phyloP scores from a whole-genome alignment of 2,797 vertebrate genomes.

The Coreius guichenoti region DNA sequence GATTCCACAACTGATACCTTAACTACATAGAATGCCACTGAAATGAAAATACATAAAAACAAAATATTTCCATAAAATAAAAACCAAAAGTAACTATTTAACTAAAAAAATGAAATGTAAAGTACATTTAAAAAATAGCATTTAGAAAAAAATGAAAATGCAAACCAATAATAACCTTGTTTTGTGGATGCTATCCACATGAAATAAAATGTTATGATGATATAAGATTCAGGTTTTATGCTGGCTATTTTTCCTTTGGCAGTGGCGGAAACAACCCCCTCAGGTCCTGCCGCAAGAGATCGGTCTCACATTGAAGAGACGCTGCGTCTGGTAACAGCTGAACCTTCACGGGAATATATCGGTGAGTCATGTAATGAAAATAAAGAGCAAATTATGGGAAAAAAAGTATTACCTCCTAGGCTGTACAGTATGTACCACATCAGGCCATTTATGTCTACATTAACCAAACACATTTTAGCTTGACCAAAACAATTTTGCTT shows the following conservation, averaged over 20 bases:
- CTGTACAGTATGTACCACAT: no score
- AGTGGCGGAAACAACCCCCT: constrained; percentile 69
- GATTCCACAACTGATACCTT: neutral
- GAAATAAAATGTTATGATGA: neutral
- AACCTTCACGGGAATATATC: constrained; percentile 84
- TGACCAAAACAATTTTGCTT: neutral
- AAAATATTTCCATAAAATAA: neutral
- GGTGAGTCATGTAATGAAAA: constrained; percentile 73
- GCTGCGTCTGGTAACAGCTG: constrained; percentile 83
- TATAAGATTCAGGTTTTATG: neutral
- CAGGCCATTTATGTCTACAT: neutral
- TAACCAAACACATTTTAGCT: neutral
- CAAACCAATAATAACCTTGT: neutral
- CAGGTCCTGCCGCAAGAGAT: constrained; percentile 77
- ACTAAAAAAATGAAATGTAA: neutral
- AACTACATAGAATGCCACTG: neutral
- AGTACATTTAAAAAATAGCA: neutral
- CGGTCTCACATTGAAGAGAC: constrained; percentile 91
- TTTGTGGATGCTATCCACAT: neutral
- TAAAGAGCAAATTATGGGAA: neutral
- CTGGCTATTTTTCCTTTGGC: constrained; percentile 49
- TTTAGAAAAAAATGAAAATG: neutral
- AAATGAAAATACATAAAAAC: neutral
- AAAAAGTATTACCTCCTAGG: neutral
- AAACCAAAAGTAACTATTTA: neutral